Conservation (phyloP, 2,888 invertebrate species). For the Acanthosoma haemorrhoidale region DNA sequence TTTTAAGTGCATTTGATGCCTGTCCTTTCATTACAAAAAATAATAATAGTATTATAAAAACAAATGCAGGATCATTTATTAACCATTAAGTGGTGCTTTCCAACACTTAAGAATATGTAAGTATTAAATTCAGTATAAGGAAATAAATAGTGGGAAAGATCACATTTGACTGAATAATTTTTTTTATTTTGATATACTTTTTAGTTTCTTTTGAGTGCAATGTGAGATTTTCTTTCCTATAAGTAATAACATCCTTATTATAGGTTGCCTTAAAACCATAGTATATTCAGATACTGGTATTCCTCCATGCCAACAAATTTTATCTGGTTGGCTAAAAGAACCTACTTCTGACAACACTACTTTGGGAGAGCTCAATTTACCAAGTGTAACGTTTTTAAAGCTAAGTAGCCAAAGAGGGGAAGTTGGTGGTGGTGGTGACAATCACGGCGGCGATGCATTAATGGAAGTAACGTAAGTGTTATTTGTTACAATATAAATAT, state of each 20-base stretch:
- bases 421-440: not conserved
- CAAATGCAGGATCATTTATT: no score
- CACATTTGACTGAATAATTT: not conserved
- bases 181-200: not conserved
- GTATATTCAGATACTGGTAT: constrained; percentile 30
- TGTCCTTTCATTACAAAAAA: no score
- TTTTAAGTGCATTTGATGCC: no score
- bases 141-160: no score
- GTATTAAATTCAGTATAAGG: no score
- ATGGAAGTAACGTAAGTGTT: constrained; percentile 15
- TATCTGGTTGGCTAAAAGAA: constrained; percentile 29
- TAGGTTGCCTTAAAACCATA: constrained; percentile 29
- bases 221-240: no score
- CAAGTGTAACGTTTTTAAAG: not conserved
- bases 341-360: constrained; percentile 29
- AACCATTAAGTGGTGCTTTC: no score
- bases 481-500: no score
- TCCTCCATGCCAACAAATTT: constrained; percentile 29
- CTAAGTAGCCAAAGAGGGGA: not conserved
- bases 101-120: no score
- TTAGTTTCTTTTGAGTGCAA: no score
- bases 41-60: no score
- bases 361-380: constrained; percentile 19
- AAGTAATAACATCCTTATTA: no score
- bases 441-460: not conserved